Evolutionary conservation across 2,113 vertebrate genomes (phyloP).

Genomic region (Spea bombifrons): DNA sequence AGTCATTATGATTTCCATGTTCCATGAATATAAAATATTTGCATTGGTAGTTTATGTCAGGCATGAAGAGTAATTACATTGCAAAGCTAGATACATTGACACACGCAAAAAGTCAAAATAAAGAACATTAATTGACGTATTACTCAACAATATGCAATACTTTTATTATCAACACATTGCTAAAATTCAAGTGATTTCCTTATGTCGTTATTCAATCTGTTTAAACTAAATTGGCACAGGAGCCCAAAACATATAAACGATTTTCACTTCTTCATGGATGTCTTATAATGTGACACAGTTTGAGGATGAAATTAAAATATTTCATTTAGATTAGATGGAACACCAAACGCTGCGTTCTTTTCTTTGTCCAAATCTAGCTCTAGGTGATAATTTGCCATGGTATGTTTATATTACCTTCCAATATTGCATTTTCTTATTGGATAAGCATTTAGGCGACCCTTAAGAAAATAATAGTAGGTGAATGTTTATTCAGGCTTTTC

Average conservation of each 20-base stretch:
- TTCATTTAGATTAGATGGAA: slow-evolving; percentile 51
- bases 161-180: neutral
- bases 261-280: slow-evolving; percentile 28
- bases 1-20: too few relatives aligned
- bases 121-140: neutral
- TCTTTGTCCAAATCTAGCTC: slow-evolving; percentile 53
- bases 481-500: slow-evolving; percentile 70
- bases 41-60: too few relatives aligned
- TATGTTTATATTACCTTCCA: slow-evolving; percentile 63
- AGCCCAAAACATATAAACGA: slow-evolving; percentile 48
- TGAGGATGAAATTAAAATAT: slow-evolving; percentile 53
- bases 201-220: neutral
- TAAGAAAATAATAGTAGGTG: slow-evolving; percentile 61
- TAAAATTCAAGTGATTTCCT: neutral
- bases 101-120: neutral
- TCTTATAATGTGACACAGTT: slow-evolving; percentile 52
- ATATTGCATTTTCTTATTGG: slow-evolving; percentile 57
- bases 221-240: neutral
- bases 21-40: too few relatives aligned
- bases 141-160: neutral
- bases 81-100: neutral
- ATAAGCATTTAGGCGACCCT: slow-evolving; percentile 67
- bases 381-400: slow-evolving; percentile 73
- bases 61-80: neutral
- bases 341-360: slow-evolving; percentile 48